These are phyloP conservation scores for Helostoma temminkii DNA, from an alignment of 2,797 vertebrate species.

Conservation along the genomic window DNA sequence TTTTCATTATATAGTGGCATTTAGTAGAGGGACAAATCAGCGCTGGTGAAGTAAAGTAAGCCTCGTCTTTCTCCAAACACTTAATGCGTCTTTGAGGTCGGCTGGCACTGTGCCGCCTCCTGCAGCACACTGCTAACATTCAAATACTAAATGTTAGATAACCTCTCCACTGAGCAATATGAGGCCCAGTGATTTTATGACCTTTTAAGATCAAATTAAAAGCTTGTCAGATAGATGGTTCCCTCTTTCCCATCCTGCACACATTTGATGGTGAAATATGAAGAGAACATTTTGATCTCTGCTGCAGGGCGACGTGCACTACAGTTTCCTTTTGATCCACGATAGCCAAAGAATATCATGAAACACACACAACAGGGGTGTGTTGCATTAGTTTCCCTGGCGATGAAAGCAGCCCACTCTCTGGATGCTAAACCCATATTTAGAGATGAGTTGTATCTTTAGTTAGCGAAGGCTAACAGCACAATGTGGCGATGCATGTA, in stretches of 20 bases:
- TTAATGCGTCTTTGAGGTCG: not conserved
- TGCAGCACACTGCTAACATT: not conserved
- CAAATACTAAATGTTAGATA: constrained; percentile 14
- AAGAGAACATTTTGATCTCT: constrained; percentile 63
- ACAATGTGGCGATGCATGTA: constrained; percentile 56
- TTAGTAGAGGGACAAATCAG: not conserved
- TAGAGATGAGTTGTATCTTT: constrained; percentile 61
- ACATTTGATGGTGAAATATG: constrained; percentile 56
- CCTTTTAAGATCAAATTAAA: constrained; percentile 23
- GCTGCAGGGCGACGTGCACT: constrained; percentile 16
- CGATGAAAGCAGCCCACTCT: constrained; percentile 60
- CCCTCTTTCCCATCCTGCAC: constrained; percentile 16
- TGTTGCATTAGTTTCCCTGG: constrained; percentile 72
- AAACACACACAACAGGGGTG: constrained; percentile 44
- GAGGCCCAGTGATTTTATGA: constrained; percentile 28
- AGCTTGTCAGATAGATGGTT: not conserved
- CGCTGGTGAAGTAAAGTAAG: not conserved
- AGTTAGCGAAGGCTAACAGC: constrained; percentile 58
- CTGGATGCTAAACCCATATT: constrained; percentile 56
- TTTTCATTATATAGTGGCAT: not conserved
- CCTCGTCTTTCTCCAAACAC: not conserved
- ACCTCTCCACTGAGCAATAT: not conserved
- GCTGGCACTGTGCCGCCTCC: not conserved
- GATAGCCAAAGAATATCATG: constrained; percentile 25
- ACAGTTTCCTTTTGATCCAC: constrained; percentile 67